Evolutionary conservation across 2,888 invertebrate species (phyloP), one percentile per base, ranked within the genome.

Genomic region (Clitarchus hookeri): DNA sequence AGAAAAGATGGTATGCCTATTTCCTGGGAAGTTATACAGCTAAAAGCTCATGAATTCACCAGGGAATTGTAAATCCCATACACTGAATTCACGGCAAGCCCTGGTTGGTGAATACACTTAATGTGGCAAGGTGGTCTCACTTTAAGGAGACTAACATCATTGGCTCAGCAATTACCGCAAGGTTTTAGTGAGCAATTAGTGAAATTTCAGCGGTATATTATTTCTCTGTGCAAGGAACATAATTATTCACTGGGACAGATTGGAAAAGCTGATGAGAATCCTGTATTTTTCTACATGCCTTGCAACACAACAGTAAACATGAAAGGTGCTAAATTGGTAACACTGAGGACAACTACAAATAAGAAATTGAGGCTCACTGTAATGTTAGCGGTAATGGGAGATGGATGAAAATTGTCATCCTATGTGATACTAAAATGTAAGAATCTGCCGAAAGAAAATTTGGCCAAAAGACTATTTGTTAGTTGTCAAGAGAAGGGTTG

Each of bases 401-500:
- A 88, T 77, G 86, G 86, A 6, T 26, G 80, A 6, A 88, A 88
- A 79, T 86, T 88, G n/a, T 85, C 85, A 23, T 85, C 86, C 0
- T 87, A 84, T 27, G 54, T 84, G 9, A 65, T 54, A 12, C 27
- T 84, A 11, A 23, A 26, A 13, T 79, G 84, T n/a, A 87, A 87
- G 84, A 88, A 44, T 23, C 19, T 87, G 80, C 86, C 87, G 6
- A 88, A 88, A 85, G 86, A 88, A 86, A 84, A 48, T 23, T 82
- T 87, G 27, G 85, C 85, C 27, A 23, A 78, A 54, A 86, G 85
- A n/a, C 44, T 88, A 11, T 44, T 86, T 77, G 54, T 88, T 85
- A 79, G 85, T 19, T 86, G 80, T 54, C 87, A 88, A 86, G 83
- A 86, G 16, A 88, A 88, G 77, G 87, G 87, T 23, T 88, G 88